phyloP scores from a whole-genome alignment of 2,797 vertebrate species.

The Lagothrix lagotricha region DNA sequence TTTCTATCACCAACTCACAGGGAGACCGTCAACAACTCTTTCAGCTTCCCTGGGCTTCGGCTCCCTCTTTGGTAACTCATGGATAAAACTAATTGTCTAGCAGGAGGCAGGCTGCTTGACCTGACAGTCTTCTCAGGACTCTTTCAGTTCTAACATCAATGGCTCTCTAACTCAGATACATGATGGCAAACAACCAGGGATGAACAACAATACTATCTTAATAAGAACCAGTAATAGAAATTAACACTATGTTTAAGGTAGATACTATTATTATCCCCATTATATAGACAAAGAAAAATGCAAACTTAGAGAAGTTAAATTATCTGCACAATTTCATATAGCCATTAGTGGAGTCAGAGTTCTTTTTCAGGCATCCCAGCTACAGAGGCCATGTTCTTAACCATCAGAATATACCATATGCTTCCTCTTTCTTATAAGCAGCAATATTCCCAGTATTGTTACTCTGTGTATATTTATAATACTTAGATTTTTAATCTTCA shows the following conservation, averaged over 20 bases:
- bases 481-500: not conserved
- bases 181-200: not conserved
- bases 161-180: not conserved
- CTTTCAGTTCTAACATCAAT: not conserved
- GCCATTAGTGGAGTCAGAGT: not conserved
- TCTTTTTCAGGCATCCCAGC: not conserved
- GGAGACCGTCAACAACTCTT: not conserved
- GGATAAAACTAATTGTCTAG: not conserved
- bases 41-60: not conserved
- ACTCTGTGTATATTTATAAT: not conserved
- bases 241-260: not conserved
- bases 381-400: not conserved
- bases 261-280: not conserved
- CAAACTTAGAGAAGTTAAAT: not conserved
- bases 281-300: not conserved
- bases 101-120: not conserved
- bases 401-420: accelerated
- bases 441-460: not conserved
- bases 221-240: not conserved
- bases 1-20: not conserved
- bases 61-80: not conserved
- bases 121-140: not conserved
- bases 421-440: not conserved
- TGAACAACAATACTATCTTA: not conserved
- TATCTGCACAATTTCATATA: not conserved